A percentile compares a stretch with the other conserved stretches of the same genome.
Conservation (phyloP, 1,140 invertebrate species). For the Diprion similis region DNA sequence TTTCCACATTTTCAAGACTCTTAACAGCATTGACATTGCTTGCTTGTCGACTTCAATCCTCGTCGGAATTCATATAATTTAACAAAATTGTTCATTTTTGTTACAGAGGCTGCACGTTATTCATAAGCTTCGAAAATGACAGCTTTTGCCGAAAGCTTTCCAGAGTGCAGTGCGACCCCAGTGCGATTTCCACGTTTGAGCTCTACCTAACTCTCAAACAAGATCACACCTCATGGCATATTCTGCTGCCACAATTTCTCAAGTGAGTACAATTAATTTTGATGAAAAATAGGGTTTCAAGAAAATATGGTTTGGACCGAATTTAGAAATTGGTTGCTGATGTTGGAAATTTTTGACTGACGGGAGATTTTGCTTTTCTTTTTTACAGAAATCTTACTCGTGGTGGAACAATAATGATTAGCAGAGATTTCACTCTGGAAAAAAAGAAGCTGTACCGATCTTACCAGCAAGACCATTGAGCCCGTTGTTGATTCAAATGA, state of each 20-base stretch:
- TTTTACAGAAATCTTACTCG: slow-evolving; percentile 78
- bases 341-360: not conserved
- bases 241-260: slow-evolving; percentile 82
- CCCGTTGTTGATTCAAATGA: not conserved
- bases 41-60: not conserved
- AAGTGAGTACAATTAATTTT: slow-evolving; percentile 69
- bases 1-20: not conserved
- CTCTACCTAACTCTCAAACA: slow-evolving; percentile 84
- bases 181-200: slow-evolving; percentile 85
- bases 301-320: not conserved
- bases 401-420: slow-evolving; percentile 83
- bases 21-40: not conserved
- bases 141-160: slow-evolving; percentile 66
- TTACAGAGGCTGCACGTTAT: slow-evolving; percentile 75
- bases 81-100: slow-evolving; percentile 28
- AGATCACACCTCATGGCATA: slow-evolving; percentile 81
- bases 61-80: not conserved
- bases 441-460: slow-evolving; percentile 88
- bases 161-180: slow-evolving; percentile 81
- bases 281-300: not conserved
- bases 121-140: slow-evolving; percentile 76
- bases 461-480: slow-evolving; percentile 63
- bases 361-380: slow-evolving; percentile 36
- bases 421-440: slow-evolving; percentile 80
- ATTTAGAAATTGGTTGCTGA: not conserved